Evolutionary conservation across 1,140 invertebrate species (phyloP).

Genomic region (Formica selysi): DNA sequence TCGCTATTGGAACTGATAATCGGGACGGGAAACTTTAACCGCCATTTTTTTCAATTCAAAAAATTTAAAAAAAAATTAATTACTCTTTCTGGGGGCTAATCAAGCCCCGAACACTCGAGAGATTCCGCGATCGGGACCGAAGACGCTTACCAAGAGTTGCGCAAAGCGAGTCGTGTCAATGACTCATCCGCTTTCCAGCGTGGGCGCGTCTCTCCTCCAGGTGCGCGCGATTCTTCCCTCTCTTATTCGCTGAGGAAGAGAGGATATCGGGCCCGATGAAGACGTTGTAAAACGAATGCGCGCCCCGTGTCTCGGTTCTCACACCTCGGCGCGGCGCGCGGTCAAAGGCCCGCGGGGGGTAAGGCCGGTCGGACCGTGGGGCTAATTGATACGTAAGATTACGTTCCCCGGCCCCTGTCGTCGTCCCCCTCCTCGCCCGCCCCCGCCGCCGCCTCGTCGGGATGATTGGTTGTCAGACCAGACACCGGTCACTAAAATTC

Average conservation of each 20-base stretch:
- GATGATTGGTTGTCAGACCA: constrained; percentile 80
- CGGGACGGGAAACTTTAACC: too few relatives aligned
- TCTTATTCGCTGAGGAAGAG: too few relatives aligned
- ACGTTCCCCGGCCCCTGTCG: constrained; percentile 79
- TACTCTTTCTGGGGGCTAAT: too few relatives aligned
- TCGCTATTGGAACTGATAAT: background rate
- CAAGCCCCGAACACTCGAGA: background rate
- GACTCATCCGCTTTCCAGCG: constrained; percentile 51
- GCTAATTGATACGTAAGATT: constrained; percentile 87
- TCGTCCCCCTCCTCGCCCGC: constrained; percentile 8
- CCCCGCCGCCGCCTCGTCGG: constrained; percentile 42
- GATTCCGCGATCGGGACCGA: background rate
- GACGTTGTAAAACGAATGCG: constrained; percentile 80
- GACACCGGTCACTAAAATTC: constrained; percentile 80
- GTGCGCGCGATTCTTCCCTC: constrained; percentile 51
- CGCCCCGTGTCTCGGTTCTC: constrained; percentile 81
- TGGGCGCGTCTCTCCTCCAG: constrained; percentile 69
- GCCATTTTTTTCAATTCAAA: too few relatives aligned
- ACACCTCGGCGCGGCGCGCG: constrained; percentile 85
- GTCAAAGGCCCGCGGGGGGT: constrained; percentile 87
- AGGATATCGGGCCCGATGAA: constrained; percentile 75
- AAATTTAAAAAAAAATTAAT: background rate
- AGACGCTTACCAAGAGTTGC: constrained; percentile 5
- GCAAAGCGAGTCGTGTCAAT: background rate
- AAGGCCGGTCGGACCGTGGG: constrained; percentile 84